Evolutionary conservation across 2,113 vertebrate genomes (phyloP), one percentile per base, ranked within the genome.

Genomic region (Marmota flaviventris): DNA sequence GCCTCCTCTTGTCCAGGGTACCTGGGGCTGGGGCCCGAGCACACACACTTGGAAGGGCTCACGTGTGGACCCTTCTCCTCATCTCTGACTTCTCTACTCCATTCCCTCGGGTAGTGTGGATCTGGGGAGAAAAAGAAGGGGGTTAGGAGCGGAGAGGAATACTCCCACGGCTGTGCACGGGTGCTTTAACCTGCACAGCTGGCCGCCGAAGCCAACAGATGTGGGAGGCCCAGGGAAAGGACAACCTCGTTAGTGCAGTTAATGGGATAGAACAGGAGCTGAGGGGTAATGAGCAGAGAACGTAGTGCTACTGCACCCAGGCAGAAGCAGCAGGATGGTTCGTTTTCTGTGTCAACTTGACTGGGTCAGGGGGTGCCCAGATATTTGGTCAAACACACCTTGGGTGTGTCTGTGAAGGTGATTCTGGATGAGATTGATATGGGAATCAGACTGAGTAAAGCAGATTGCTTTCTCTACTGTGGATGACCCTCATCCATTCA

Each of bases 161-260:
- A n/a, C 48, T 29, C 39, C 24, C 34, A 13, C 16, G 13, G 70
- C 25, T 53, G 14, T 0, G 20, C 20, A 1, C 24, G 20, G 18
- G 5, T 32, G 81, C 72, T 86, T 89, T 81, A 81, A 77, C 89
- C 61, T 32, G 29, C 84, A 77, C 93, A 95, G 93, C 92, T 88
- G 77, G 48, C 73, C 93, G 75, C 94, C 0, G 1, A 53, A 34
- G 91, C 79, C 2, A 0, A 79, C 87, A 97, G 96, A 95, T 61
- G 88, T 29, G 34, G 94, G 53, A 53, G 67, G 79, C 69, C 70
- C 32, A 56, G 70, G 24, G 92, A 79, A 97, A 98, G 97, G 96
- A 73, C 88, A 93, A 76, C 85, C 92, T 87, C 92, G 81, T 93
- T 89, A 97, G 90, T 18, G 56, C 72, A 89, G 73, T 14, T 92